Conservation (phyloP, 2,888 invertebrate species). For the Anthophora plumipes region DNA sequence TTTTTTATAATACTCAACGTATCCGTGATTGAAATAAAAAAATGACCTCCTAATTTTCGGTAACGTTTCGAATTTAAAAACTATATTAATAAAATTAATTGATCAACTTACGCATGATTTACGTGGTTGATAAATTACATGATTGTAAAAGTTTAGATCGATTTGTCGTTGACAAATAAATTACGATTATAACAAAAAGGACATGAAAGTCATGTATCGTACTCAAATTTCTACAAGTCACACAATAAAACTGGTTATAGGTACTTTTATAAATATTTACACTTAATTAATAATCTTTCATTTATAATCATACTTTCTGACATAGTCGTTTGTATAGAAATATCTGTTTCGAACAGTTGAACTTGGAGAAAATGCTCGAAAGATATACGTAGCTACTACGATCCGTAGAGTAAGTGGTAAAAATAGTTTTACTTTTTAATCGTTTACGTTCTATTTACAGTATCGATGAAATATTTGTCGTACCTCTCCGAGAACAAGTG, state of each 20-base stretch:
- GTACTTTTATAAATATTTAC: slow-evolving; percentile 56
- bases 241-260: slow-evolving; percentile 46
- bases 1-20: background rate
- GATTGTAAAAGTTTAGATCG: slow-evolving; percentile 2
- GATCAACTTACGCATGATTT: slow-evolving; percentile 11
- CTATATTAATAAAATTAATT: slow-evolving; percentile 4
- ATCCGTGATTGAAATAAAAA: slow-evolving; percentile 17
- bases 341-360: slow-evolving; percentile 41
- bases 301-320: slow-evolving; percentile 40
- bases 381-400: slow-evolving; percentile 32
- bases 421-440: slow-evolving; percentile 61
- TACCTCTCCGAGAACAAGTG: slow-evolving; percentile 25
- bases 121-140: slow-evolving; percentile 1
- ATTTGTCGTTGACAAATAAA: slow-evolving; percentile 20
- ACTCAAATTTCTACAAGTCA: slow-evolving; percentile 31
- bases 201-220: slow-evolving; percentile 19
- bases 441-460: slow-evolving; percentile 54
- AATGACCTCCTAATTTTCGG: background rate
- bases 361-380: slow-evolving; percentile 41
- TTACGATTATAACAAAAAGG: slow-evolving; percentile 34
- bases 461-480: slow-evolving; percentile 34
- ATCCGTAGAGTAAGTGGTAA: slow-evolving; percentile 53
- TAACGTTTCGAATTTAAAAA: slow-evolving; percentile 10
- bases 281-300: slow-evolving; percentile 38
- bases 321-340: slow-evolving; percentile 40